phyloP scores from a whole-genome alignment of 2,113 vertebrate species.

The Megatriorchis doriae region DNA sequence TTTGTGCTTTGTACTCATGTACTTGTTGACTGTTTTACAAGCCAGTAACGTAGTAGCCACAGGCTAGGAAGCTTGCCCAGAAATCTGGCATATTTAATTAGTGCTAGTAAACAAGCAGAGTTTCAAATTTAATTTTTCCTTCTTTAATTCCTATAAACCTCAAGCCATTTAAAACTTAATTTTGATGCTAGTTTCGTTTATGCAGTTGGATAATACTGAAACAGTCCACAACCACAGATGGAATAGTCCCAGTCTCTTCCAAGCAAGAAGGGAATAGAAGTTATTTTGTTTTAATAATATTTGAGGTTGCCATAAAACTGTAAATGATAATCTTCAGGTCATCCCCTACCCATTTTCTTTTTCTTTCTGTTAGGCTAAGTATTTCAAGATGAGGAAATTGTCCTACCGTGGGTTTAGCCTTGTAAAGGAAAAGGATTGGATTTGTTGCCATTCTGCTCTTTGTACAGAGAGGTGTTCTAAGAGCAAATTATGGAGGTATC shows the following conservation, averaged over 20 bases:
- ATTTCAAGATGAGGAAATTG: neutral
- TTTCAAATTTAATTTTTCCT: conserved; percentile 70
- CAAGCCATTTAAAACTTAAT: conserved; percentile 58
- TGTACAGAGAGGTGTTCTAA: neutral
- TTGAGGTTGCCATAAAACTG: conserved; percentile 3
- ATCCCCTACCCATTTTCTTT: neutral
- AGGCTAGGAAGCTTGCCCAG: conserved; percentile 67
- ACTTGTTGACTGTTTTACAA: conserved; percentile 65
- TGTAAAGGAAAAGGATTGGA: neutral
- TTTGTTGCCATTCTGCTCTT: neutral
- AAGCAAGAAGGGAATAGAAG: conserved; percentile 16
- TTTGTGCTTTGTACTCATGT: conserved; percentile 53
- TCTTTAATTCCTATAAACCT: conserved; percentile 61
- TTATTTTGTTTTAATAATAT: conserved; percentile 28
- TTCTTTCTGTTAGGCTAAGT: neutral
- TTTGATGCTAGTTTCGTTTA: conserved; percentile 49
- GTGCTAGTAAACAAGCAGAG: conserved; percentile 64
- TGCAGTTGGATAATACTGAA: conserved; percentile 45
- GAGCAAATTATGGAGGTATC: neutral
- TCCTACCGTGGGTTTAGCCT: neutral
- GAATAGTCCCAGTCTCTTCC: neutral
- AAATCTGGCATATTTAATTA: conserved; percentile 69
- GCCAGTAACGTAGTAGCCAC: conserved; percentile 65
- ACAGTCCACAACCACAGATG: conserved; percentile 24
- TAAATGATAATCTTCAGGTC: conserved; percentile 25